A percentile compares a stretch with the other conserved stretches of the same genome.
These are phyloP conservation scores for Aphidius colemani DNA, from an alignment of 2,888 invertebrate species.

Conservation along the genomic window DNA sequence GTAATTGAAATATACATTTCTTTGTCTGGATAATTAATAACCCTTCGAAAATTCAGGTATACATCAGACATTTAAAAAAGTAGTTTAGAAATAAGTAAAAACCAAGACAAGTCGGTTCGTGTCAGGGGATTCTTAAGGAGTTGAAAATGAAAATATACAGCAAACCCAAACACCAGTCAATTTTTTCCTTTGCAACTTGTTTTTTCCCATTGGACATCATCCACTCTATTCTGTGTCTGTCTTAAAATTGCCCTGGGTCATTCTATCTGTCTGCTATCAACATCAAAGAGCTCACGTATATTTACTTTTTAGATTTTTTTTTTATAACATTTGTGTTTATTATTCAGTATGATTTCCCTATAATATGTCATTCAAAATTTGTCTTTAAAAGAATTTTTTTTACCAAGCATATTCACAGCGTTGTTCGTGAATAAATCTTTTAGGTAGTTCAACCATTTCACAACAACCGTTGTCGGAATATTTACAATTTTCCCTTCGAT, in stretches of 20 bases:
- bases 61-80: slow-evolving; percentile 21
- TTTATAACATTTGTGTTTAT: not conserved
- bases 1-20: not conserved
- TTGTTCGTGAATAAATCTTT: slow-evolving; percentile 41
- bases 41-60: slow-evolving; percentile 7
- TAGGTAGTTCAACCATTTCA: slow-evolving; percentile 33
- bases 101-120: slow-evolving; percentile 29
- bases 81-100: slow-evolving; percentile 30
- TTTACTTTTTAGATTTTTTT: not conserved
- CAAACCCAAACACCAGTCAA: slow-evolving; percentile 22
- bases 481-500: slow-evolving; percentile 44
- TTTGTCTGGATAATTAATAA: slow-evolving; percentile 28
- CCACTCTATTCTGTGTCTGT: slow-evolving; percentile 23
- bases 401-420: slow-evolving; percentile 36
- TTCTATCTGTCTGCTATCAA: slow-evolving; percentile 16
- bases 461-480: slow-evolving; percentile 41
- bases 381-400: not conserved
- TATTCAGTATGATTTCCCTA: too few relatives aligned
- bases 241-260: slow-evolving; percentile 33
- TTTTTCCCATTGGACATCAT: slow-evolving; percentile 20
- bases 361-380: slow-evolving; percentile 7
- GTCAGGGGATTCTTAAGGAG: slow-evolving; percentile 26
- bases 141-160: slow-evolving; percentile 35
- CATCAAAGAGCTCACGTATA: not conserved
- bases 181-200: slow-evolving; percentile 20